These are phyloP conservation scores for Parnassius smintheus DNA, from an alignment of 2,888 invertebrate species.

Conservation along the genomic window DNA sequence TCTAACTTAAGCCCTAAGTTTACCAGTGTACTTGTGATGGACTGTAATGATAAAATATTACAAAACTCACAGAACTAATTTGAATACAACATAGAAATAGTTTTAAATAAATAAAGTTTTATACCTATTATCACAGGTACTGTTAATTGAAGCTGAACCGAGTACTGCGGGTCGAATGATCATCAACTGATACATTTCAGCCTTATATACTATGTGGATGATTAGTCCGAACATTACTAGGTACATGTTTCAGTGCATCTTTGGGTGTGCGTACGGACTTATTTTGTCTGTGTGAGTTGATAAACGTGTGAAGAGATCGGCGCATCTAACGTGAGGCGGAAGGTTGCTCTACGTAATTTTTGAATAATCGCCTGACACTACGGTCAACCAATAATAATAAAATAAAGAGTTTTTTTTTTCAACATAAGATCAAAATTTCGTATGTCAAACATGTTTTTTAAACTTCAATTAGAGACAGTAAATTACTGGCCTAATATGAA, in stretches of 20 bases:
- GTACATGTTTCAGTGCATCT: constrained; percentile 9
- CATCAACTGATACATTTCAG: not conserved
- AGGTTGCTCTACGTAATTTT: constrained; percentile 12
- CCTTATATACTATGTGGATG: constrained; percentile 15
- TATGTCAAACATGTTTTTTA: too few species aligned
- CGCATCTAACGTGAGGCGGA: not conserved
- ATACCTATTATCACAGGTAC: not conserved
- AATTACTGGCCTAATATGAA: too few species aligned
- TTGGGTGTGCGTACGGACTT: not conserved
- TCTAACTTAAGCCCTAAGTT: too few species aligned
- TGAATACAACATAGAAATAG: too few species aligned
- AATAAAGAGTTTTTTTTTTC: too few species aligned
- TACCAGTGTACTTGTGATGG: too few species aligned
- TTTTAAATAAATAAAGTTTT: not conserved
- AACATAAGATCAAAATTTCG: too few species aligned
- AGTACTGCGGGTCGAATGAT: constrained; percentile 10
- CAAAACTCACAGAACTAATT: too few species aligned
- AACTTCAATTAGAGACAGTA: too few species aligned
- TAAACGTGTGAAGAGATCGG: constrained; percentile 13
- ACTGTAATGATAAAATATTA: too few species aligned
- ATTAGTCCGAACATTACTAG: not conserved
- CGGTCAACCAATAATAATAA: too few species aligned
- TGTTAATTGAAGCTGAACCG: not conserved
- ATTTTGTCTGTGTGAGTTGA: constrained; percentile 4
- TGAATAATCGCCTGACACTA: too few species aligned